Base-by-base conservation (phyloP, 2,113 vertebrate species). In the Pionites leucogaster region DNA sequence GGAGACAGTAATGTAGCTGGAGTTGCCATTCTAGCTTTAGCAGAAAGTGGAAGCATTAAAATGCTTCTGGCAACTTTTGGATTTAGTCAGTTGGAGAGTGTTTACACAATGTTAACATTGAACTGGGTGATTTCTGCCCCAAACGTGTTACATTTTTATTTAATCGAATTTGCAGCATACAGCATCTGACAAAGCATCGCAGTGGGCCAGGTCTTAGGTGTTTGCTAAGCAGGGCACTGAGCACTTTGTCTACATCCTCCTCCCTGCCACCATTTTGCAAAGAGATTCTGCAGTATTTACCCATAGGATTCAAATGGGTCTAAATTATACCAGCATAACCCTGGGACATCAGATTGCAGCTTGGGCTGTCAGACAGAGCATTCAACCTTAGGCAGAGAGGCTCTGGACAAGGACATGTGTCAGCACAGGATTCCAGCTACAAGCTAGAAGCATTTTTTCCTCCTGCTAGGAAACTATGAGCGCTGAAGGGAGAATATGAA, bases 61-160 rank as follows among this genome's bases (percentile, higher is more conserved):
- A 95, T 5, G 92, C 93, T 95, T 42, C 95, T 55, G 85, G 92
- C 92, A 46, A 77, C 88, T 86, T 79, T 20, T 13, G 71, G 86
- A 71, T 83, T 42, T 6, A 86, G 80, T 90, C 91, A 72, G 83
- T 42, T 82, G 93, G 87, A 71, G 78, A 82, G 60, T 13, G 37
- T 92, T 97, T 95, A 88, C 93, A 91, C 88, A 75, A 25, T 8
- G 72, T 86, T 86, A 82, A 76, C 80, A 53, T 12, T 35, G 64
- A 39, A 25, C 15, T 1, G 20, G 85, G 69, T 65, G 14, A 72
- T 86, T 86, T 55, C 94, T 82, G 92, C 70, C 78, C 88, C 27
- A 24, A 27, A 1, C 50, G 1, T 0, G 6, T 17, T 52, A 20
- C 28, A 17, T 3, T 59, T 82, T 52, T 50, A 52, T 84, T 83